Evolutionary conservation across 2,888 invertebrate species (phyloP).

Genomic region (Anaspis maculata): DNA sequence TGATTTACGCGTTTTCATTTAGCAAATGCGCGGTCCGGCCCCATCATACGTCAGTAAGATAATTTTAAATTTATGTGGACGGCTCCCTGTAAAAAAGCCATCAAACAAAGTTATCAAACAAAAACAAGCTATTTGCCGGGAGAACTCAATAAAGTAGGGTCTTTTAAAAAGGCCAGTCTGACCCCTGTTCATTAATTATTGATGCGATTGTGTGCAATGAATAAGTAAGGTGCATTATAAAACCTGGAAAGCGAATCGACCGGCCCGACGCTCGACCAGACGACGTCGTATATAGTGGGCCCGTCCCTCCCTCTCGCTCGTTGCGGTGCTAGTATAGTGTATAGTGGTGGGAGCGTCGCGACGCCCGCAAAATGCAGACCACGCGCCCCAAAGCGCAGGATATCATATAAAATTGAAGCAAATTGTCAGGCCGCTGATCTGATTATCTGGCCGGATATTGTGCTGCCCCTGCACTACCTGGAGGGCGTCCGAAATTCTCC

Average conservation of each 20-base stretch:
- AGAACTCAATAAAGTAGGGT: constrained; percentile 42
- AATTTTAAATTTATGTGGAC: constrained; percentile 41
- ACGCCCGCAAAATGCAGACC: constrained; percentile 31
- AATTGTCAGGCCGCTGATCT: constrained; percentile 38
- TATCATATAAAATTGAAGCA: constrained; percentile 42
- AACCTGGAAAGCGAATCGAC: constrained; percentile 30
- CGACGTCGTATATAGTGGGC: no score
- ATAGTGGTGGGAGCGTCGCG: constrained; percentile 4
- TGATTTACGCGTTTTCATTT: no score
- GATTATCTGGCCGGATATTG: constrained; percentile 35
- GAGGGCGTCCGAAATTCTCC: neutral
- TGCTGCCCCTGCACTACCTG: constrained; percentile 21
- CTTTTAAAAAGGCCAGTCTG: constrained; percentile 39
- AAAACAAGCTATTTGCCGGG: constrained; percentile 42
- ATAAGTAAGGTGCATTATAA: constrained; percentile 43
- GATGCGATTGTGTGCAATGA: constrained; percentile 44
- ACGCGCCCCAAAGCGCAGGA: constrained; percentile 33
- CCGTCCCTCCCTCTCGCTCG: no score
- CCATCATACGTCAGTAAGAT: constrained; percentile 23
- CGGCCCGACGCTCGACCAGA: constrained; percentile 4
- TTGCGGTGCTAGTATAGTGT: no score
- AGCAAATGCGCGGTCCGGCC: constrained; percentile 13
- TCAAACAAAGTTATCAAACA: constrained; percentile 44
- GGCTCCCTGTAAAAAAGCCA: constrained; percentile 39
- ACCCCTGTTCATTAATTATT: constrained; percentile 43